A percentile compares a stretch with the other conserved stretches of the same genome.
Conservation (phyloP, 2,113 vertebrate species). For the Heterochromis multidens region DNA sequence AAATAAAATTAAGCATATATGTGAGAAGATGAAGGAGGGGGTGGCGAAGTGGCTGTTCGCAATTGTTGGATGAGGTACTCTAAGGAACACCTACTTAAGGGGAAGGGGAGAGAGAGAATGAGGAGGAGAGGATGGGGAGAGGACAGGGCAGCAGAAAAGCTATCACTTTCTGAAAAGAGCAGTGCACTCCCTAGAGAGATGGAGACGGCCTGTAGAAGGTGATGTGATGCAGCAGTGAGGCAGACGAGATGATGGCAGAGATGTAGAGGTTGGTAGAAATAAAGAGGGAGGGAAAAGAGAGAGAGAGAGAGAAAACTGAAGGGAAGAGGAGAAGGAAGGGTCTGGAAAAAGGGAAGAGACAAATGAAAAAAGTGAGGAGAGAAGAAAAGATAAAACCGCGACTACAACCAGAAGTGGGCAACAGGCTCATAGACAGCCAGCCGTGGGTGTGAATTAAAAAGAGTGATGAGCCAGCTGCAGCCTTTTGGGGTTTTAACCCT, state of each 20-base stretch:
- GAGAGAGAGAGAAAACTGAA: not conserved
- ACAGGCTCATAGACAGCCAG: conserved; percentile 41
- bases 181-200: conserved; percentile 64
- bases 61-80: not conserved
- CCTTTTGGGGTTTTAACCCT: conserved; percentile 18
- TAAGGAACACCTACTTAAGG: not conserved
- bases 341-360: not conserved
- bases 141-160: conserved; percentile 39
- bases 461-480: conserved; percentile 38
- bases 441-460: conserved; percentile 71
- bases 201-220: conserved; percentile 60
- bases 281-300: not conserved
- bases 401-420: not conserved
- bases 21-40: not conserved
- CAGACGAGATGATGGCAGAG: not conserved
- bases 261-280: not conserved
- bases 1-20: not conserved
- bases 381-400: not conserved
- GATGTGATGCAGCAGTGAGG: conserved; percentile 54
- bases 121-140: not conserved
- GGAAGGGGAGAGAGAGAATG: not conserved
- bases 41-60: not conserved
- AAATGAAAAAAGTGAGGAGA: not conserved
- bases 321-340: not conserved
- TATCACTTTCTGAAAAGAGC: conserved; percentile 73